phyloP scores from a whole-genome alignment of 2,888 invertebrate species.

The Leucoma salicis region DNA sequence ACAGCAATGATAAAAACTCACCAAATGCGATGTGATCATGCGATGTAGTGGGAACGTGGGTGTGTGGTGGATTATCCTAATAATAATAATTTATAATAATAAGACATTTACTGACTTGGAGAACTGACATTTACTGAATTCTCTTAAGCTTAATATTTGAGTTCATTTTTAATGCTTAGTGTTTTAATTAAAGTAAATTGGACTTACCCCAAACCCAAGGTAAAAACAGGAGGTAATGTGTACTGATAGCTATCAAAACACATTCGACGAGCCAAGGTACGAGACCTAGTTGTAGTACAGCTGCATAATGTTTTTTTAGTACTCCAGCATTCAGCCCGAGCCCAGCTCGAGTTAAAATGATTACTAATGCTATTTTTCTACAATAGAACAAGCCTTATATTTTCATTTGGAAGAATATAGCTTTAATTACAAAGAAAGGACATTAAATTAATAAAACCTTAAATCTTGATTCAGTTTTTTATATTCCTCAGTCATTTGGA shows the following conservation, averaged over 20 bases:
- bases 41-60: too few relatives aligned
- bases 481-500: constrained; percentile 84
- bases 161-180: too few relatives aligned
- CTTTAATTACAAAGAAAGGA: not conserved
- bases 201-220: constrained; percentile 88
- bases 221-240: constrained; percentile 86
- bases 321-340: constrained; percentile 90
- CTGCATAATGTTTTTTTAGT: constrained; percentile 86
- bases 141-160: too few relatives aligned
- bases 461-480: constrained; percentile 84
- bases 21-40: too few relatives aligned
- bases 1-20: too few relatives aligned
- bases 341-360: constrained; percentile 92
- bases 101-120: too few relatives aligned
- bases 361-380: constrained; percentile 91
- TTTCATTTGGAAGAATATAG: not conserved
- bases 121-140: too few relatives aligned
- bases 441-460: constrained; percentile 44
- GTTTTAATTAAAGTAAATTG: too few relatives aligned
- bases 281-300: constrained; percentile 88
- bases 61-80: too few relatives aligned
- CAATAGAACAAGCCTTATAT: constrained; percentile 19
- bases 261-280: constrained; percentile 90
- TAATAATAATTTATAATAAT: too few relatives aligned
- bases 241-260: constrained; percentile 81